Conservation (phyloP, 2,888 invertebrate species). For the Orchesella flavescens region DNA sequence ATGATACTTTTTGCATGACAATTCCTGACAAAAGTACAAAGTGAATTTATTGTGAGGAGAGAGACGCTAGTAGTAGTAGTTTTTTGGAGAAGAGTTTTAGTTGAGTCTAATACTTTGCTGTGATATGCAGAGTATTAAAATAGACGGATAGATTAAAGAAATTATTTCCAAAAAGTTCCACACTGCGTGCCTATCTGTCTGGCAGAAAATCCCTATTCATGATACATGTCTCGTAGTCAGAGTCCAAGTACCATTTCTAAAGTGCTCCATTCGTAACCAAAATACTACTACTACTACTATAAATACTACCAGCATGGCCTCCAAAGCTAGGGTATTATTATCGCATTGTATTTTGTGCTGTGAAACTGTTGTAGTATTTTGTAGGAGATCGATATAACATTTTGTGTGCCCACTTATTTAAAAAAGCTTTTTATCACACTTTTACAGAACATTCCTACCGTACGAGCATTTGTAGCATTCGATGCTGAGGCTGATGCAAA, state of each 20-base stretch:
- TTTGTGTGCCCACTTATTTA: slow-evolving; percentile 45
- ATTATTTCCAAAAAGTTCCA: background rate
- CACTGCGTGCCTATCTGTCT: slow-evolving; percentile 13
- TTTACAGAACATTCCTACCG: slow-evolving; percentile 69
- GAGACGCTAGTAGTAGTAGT: no score
- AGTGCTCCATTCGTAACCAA: no score
- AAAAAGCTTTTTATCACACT: slow-evolving; percentile 55
- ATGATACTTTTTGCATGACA: background rate
- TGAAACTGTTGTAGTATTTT: slow-evolving; percentile 13
- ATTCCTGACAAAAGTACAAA: background rate
- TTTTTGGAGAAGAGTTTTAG: no score
- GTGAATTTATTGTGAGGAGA: background rate
- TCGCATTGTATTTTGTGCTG: background rate
- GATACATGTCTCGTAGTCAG: slow-evolving; percentile 41
- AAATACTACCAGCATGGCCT: no score
- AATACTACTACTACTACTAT: no score
- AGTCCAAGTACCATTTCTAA: background rate
- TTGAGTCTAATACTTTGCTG: no score
- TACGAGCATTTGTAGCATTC: slow-evolving; percentile 63
- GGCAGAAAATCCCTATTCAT: slow-evolving; percentile 47
- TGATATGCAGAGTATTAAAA: background rate
- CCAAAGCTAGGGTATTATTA: no score
- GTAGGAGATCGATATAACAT: slow-evolving; percentile 44
- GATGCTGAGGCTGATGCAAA: slow-evolving; percentile 70
- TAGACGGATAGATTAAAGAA: background rate